Conservation (phyloP, 2,888 invertebrate genomes). For the Acleris laterana region DNA sequence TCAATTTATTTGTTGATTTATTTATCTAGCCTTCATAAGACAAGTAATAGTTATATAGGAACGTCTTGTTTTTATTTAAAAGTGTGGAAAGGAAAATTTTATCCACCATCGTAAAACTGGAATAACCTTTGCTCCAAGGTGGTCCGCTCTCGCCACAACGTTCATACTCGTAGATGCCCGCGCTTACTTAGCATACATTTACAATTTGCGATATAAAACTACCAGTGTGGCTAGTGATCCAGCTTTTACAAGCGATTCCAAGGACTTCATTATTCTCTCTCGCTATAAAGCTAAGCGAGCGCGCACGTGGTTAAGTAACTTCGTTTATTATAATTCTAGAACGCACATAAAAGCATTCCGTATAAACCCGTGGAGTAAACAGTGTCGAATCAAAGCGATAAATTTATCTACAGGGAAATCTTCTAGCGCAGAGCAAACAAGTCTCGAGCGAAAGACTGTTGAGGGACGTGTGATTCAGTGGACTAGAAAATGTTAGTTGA, state of each 20-base stretch:
- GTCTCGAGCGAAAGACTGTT: constrained; percentile 69
- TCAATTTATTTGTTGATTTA: too few relatives aligned
- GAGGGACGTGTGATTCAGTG: constrained; percentile 76
- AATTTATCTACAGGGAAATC: constrained; percentile 76
- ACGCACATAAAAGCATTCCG: constrained; percentile 67
- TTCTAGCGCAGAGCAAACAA: constrained; percentile 73
- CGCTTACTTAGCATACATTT: constrained; percentile 34
- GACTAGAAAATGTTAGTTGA: constrained; percentile 81
- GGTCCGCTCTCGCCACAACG: constrained; percentile 10
- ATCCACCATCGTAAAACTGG: background rate
- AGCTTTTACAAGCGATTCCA: constrained; percentile 23
- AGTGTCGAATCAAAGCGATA: constrained; percentile 75
- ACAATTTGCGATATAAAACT: constrained; percentile 35
- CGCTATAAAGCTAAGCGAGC: constrained; percentile 30
- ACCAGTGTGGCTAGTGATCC: constrained; percentile 23
- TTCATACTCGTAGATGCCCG: constrained; percentile 6
- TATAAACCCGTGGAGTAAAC: constrained; percentile 57
- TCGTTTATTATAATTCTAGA: constrained; percentile 44
- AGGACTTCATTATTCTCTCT: constrained; percentile 33
- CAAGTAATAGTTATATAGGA: too few relatives aligned
- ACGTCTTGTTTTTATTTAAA: background rate
- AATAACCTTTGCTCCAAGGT: constrained; percentile 16
- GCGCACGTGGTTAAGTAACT: constrained; percentile 19
- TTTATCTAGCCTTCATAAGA: too few relatives aligned
- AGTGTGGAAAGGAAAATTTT: background rate